phyloP scores from a whole-genome alignment of 2,888 invertebrate species.

The Harpalus rufipes region DNA sequence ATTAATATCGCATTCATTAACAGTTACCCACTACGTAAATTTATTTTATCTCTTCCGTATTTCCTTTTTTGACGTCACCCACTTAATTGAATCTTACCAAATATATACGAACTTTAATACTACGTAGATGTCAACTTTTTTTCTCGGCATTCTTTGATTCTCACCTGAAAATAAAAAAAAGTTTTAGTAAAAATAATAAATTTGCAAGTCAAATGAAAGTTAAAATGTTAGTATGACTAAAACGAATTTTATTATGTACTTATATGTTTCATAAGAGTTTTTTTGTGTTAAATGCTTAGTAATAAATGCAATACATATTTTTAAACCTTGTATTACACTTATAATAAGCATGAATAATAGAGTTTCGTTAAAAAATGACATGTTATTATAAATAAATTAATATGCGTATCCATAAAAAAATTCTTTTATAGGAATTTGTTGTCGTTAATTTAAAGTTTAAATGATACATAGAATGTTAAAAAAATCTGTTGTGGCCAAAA shows the following conservation, averaged over 20 bases:
- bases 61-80: constrained; percentile 39
- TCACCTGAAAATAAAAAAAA: constrained; percentile 34
- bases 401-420: too few relatives aligned
- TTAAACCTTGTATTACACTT: not conserved
- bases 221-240: constrained; percentile 1
- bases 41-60: constrained; percentile 12
- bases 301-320: not conserved
- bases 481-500: too few relatives aligned
- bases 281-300: not conserved
- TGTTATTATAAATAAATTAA: too few relatives aligned
- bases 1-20: constrained; percentile 22
- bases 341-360: not conserved
- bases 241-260: not conserved
- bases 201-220: constrained; percentile 21
- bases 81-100: constrained; percentile 18
- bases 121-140: constrained; percentile 25
- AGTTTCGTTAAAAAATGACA: not conserved
- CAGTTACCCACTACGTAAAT: not conserved
- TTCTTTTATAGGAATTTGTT: too few relatives aligned
- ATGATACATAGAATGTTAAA: too few relatives aligned
- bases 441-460: too few relatives aligned
- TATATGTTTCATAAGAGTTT: not conserved
- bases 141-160: constrained; percentile 18
- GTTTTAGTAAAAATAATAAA: constrained; percentile 1
- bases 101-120: not conserved